These are phyloP conservation scores for Callitettix versicolor DNA, from an alignment of 1,140 invertebrate genomes.

Conservation along the genomic window DNA sequence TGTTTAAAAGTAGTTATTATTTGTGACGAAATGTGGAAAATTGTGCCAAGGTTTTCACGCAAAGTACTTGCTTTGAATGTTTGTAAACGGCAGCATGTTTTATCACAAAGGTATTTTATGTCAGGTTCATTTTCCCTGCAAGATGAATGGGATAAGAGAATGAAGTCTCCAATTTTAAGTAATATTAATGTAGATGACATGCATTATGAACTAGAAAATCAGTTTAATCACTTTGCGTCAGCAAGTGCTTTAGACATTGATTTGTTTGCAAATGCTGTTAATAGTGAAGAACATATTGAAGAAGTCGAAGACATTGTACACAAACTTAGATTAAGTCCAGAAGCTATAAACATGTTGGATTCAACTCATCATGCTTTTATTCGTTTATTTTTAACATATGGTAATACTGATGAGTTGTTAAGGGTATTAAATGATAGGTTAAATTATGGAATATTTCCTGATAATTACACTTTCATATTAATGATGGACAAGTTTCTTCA, in stretches of 20 bases:
- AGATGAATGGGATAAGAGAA: constrained; percentile 50
- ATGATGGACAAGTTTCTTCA: constrained; percentile 73
- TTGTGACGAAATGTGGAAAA: too few relatives aligned
- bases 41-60: too few relatives aligned
- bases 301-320: constrained; percentile 57
- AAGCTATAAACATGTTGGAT: constrained; percentile 53
- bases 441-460: constrained; percentile 82
- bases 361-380: constrained; percentile 76
- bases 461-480: constrained; percentile 65
- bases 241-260: constrained; percentile 62
- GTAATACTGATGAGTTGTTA: constrained; percentile 49
- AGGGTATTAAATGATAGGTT: constrained; percentile 66
- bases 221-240: constrained; percentile 38
- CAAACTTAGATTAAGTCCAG: constrained; percentile 55
- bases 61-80: too few relatives aligned
- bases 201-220: constrained; percentile 50
- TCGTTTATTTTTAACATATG: constrained; percentile 48
- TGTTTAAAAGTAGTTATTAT: too few relatives aligned
- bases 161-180: constrained; percentile 45
- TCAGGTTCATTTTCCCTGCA: constrained; percentile 54
- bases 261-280: constrained; percentile 53
- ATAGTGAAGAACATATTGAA: constrained; percentile 38
- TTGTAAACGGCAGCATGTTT: too few relatives aligned
- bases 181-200: constrained; percentile 51
- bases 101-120: constrained; percentile 33